phyloP scores from a whole-genome alignment of 2,797 vertebrate genomes.

The Heteromormyrus szaboi region DNA sequence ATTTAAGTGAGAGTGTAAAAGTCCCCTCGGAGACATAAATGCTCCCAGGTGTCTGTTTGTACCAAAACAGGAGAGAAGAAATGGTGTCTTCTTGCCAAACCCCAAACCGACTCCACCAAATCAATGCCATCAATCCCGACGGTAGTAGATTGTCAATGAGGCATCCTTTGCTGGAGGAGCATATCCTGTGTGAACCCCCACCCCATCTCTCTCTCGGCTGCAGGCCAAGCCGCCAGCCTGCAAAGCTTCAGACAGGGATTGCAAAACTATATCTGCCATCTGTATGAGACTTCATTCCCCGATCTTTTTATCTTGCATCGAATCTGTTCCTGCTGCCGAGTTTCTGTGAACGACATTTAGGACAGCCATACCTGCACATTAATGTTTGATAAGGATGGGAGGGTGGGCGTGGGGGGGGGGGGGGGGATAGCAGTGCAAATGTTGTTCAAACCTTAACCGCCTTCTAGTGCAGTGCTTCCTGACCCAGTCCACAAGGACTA shows the following conservation, averaged over 20 bases:
- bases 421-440: neutral
- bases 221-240: neutral
- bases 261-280: neutral
- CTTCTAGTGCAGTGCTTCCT: conserved; percentile 15
- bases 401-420: too few relatives aligned
- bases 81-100: neutral
- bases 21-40: neutral
- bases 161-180: neutral
- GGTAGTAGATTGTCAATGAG: neutral
- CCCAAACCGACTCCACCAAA: neutral
- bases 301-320: neutral
- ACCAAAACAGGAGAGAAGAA: neutral
- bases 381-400: conserved; percentile 45
- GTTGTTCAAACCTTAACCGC: conserved; percentile 25
- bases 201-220: neutral
- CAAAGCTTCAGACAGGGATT: neutral
- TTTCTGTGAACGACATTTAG: conserved; percentile 6
- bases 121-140: neutral
- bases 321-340: neutral
- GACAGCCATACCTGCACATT: conserved; percentile 43
- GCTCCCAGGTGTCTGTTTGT: neutral
- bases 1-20: neutral
- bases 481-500: neutral
- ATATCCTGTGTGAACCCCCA: neutral
- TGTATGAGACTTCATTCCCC: neutral